Percentiles rank a stretch among this genome's conserved stretches.
Evolutionary conservation across 2,113 vertebrate genomes (phyloP).

Genomic region (Eonycteris spelaea): DNA sequence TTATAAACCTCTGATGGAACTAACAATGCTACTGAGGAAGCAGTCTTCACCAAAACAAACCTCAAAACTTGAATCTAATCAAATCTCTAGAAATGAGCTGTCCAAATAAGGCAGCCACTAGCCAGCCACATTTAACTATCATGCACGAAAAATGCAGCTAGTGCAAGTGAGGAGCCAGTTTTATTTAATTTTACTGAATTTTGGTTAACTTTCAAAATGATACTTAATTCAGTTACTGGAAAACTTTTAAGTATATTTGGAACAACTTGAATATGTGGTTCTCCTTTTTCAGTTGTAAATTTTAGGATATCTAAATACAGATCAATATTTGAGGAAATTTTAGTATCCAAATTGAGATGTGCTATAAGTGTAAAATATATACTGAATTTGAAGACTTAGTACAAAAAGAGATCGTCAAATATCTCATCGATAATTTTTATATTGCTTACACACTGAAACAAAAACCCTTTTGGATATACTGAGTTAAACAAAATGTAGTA

Average conservation of each 20-base stretch:
- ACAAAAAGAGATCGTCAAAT: background rate
- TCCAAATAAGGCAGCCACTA: background rate
- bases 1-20: background rate
- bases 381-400: slow-evolving; percentile 14
- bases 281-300: slow-evolving; percentile 12
- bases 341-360: slow-evolving; percentile 19
- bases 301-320: slow-evolving; percentile 49
- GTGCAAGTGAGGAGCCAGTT: background rate
- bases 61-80: background rate
- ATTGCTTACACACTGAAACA: background rate
- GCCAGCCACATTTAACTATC: background rate
- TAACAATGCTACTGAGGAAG: background rate
- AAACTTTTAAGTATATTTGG: slow-evolving; percentile 25
- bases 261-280: background rate
- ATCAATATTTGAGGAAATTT: slow-evolving; percentile 45
- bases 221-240: background rate
- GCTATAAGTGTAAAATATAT: slow-evolving; percentile 9
- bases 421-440: slow-evolving; percentile 34
- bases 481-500: background rate
- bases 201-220: slow-evolving; percentile 8
- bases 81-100: background rate
- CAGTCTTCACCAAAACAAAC: background rate
- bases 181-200: background rate
- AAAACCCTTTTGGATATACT: background rate
- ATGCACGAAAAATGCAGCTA: background rate